Percentiles rank a stretch among this genome's conserved stretches.
These are phyloP conservation scores for Ectemnius continuus DNA, from an alignment of 2,888 invertebrate species.

Conservation along the genomic window DNA sequence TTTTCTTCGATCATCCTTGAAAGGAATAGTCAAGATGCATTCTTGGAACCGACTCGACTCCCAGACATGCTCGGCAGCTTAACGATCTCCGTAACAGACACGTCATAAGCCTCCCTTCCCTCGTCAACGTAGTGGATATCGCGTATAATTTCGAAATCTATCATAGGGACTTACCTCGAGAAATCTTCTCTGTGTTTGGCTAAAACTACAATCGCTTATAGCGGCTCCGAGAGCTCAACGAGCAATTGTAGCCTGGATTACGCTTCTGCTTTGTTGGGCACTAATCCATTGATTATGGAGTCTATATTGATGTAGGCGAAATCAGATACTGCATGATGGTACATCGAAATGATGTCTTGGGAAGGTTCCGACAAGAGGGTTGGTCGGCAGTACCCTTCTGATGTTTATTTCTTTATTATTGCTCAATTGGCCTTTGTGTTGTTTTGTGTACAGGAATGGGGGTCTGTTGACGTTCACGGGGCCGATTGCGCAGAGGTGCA, in stretches of 20 bases:
- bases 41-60: conserved; percentile 8
- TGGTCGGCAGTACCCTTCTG: conserved; percentile 31
- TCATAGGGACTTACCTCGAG: too few species aligned
- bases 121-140: too few species aligned
- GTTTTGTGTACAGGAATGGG: conserved; percentile 32
- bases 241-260: too few species aligned
- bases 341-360: background rate
- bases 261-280: too few species aligned
- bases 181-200: too few species aligned
- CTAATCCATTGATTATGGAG: too few species aligned
- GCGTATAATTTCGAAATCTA: too few species aligned
- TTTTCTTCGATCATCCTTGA: conserved; percentile 38
- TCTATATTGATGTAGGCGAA: too few species aligned
- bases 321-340: too few species aligned
- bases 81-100: conserved; percentile 15
- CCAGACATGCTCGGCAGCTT: conserved; percentile 7
- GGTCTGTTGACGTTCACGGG: conserved; percentile 31
- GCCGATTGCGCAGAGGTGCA: conserved; percentile 4
- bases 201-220: too few species aligned
- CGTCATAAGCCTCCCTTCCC: too few species aligned
- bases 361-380: background rate
- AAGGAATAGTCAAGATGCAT: conserved; percentile 20
- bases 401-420: conserved; percentile 48
- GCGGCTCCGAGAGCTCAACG: too few species aligned
- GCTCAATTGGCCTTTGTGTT: conserved; percentile 38